Percentiles rank a stretch among this genome's conserved stretches.
Conservation (phyloP, 1,140 invertebrate genomes). For the Orchesella cincta region DNA sequence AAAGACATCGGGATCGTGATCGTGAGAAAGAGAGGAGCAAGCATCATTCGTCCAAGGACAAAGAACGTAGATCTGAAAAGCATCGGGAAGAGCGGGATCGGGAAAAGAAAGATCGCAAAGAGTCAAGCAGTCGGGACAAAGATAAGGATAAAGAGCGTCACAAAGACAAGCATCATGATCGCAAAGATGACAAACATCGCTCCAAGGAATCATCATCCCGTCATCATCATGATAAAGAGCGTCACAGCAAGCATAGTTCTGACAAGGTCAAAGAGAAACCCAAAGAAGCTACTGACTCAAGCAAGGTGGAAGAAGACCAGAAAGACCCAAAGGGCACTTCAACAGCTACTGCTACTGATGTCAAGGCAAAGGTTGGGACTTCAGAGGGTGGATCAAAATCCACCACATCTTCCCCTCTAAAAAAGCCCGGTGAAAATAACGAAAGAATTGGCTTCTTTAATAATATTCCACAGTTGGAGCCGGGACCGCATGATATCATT, state of each 20-base stretch:
- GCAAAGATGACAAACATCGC: constrained; percentile 7
- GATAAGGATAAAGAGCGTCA: constrained; percentile 9
- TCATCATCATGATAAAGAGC: constrained; percentile 1
- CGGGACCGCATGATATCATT: constrained; percentile 7
- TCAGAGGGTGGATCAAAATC: not conserved
- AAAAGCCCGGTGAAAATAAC: not conserved
- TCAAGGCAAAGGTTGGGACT: not conserved
- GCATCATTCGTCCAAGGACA: not conserved
- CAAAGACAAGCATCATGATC: not conserved
- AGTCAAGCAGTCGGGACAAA: not conserved
- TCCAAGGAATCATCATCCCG: not conserved
- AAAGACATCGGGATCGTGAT: not conserved
- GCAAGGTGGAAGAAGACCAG: not conserved
- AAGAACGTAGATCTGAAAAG: constrained; percentile 15
- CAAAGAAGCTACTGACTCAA: not conserved
- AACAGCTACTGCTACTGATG: not conserved
- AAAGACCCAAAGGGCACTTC: not conserved
- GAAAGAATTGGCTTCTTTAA: too few species aligned
- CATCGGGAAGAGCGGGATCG: constrained; percentile 6
- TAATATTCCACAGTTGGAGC: not conserved
- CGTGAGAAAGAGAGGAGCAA: constrained; percentile 10
- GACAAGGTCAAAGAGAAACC: constrained; percentile 17
- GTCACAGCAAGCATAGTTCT: not conserved
- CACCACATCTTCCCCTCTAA: not conserved
- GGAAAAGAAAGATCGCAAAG: not conserved